Conservation (phyloP, 2,797 vertebrate genomes). For the Cephalopachus bancanus region DNA sequence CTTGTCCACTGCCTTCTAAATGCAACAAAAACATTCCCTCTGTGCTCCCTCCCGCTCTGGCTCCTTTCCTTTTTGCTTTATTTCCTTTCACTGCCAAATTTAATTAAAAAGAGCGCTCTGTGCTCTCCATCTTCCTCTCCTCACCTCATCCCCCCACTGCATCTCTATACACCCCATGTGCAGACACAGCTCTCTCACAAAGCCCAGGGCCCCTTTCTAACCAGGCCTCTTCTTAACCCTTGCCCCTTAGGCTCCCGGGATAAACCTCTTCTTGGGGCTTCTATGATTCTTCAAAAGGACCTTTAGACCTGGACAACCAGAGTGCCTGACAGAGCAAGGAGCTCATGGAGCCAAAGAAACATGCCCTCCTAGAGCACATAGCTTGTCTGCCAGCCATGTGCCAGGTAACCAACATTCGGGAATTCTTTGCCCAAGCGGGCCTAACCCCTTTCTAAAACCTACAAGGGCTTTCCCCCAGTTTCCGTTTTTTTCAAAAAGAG, state of each 20-base stretch:
- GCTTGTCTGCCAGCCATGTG: not conserved
- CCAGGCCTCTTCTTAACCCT: not conserved
- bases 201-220: not conserved
- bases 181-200: not conserved
- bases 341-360: not conserved
- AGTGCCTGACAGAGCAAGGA: not conserved
- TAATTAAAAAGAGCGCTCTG: constrained; percentile 78
- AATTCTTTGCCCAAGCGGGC: not conserved
- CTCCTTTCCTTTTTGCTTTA: constrained; percentile 28
- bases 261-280: not conserved
- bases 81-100: constrained; percentile 59
- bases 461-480: not conserved
- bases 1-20: constrained; percentile 70
- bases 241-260: not conserved
- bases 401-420: not conserved
- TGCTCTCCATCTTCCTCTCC: not conserved
- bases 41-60: not conserved
- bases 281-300: not conserved
- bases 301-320: not conserved
- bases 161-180: not conserved
- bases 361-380: fast-evolving
- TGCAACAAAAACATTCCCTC: constrained; percentile 48
- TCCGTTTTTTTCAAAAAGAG: too few species aligned
- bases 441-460: not conserved
- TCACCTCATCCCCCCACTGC: not conserved